Conservation (phyloP, 2,888 invertebrate genomes). For the Metalampra italica region DNA sequence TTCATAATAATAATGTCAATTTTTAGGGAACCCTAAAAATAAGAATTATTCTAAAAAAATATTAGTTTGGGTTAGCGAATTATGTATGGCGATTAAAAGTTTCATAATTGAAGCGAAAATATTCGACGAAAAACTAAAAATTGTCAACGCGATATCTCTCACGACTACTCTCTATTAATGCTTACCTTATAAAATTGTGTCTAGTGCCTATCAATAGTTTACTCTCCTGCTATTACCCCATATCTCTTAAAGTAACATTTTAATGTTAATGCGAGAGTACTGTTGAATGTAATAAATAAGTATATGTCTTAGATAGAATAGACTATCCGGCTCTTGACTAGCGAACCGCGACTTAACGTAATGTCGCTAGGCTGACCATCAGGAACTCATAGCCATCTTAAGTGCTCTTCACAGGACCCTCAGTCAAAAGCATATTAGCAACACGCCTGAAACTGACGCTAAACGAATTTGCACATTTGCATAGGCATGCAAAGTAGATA, state of each 20-base stretch:
- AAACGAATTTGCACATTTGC: constrained; percentile 11
- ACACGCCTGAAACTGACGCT: constrained; percentile 36
- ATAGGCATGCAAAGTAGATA: constrained; percentile 7
- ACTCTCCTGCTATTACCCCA: constrained; percentile 10
- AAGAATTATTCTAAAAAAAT: no score
- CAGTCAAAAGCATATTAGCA: constrained; percentile 39
- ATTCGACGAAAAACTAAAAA: no score
- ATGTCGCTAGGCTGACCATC: constrained; percentile 35
- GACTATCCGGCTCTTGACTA: no score
- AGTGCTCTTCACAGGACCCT: constrained; percentile 48
- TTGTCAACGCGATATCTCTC: background rate
- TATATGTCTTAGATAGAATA: background rate
- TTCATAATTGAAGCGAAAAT: no score
- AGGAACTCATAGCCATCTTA: constrained; percentile 34
- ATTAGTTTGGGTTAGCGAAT: no score
- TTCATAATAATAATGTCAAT: no score
- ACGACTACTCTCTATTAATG: no score
- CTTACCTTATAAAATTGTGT: background rate
- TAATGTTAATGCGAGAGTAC: constrained; percentile 19
- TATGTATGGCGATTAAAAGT: no score
- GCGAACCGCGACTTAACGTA: constrained; percentile 20
- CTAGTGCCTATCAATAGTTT: constrained; percentile 4
- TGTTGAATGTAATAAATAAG: constrained; percentile 16
- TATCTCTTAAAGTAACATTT: constrained; percentile 17
- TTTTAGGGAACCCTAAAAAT: no score